A percentile compares a stretch with the other conserved stretches of the same genome.
Conservation (phyloP, 2,113 vertebrate species). For the Lepus timidus region DNA sequence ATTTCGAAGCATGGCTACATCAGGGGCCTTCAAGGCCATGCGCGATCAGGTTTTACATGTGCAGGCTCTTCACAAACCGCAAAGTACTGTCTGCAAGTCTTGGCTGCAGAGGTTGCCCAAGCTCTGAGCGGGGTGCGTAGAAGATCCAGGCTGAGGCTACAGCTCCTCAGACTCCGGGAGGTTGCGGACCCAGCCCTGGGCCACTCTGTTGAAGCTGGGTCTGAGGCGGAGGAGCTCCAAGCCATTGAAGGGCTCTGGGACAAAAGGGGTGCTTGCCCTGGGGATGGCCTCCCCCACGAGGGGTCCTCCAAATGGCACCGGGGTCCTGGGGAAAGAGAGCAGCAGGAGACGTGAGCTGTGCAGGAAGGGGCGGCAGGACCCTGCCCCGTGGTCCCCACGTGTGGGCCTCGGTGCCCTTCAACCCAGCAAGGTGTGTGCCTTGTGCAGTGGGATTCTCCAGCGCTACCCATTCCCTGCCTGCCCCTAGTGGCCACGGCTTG, state of each 20-base stretch:
- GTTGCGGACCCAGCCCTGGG: slow-evolving; percentile 91
- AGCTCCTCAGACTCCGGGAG: slow-evolving; percentile 94
- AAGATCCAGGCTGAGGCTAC: slow-evolving; percentile 80
- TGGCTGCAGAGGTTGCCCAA: neutral
- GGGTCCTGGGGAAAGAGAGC: slow-evolving; percentile 88
- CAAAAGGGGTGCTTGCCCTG: slow-evolving; percentile 84
- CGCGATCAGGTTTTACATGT: neutral
- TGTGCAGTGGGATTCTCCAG: neutral
- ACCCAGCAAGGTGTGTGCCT: neutral
- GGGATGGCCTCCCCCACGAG: slow-evolving; percentile 85
- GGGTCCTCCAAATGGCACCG: slow-evolving; percentile 91
- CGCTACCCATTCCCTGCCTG: neutral
- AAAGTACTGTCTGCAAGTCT: neutral
- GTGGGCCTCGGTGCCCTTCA: neutral
- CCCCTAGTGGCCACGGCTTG: neutral
- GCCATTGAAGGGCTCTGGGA: slow-evolving; percentile 83
- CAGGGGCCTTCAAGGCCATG: neutral
- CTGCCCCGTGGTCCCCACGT: rapidly evolving
- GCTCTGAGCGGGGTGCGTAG: neutral
- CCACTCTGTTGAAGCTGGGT: slow-evolving; percentile 94
- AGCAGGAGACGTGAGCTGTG: neutral
- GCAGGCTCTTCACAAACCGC: neutral
- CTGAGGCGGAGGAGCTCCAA: slow-evolving; percentile 89
- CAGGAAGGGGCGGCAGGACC: neutral
- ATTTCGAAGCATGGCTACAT: neutral